Evolutionary conservation across 1,140 invertebrate genomes (phyloP).

Genomic region (Caenorhabditis brenneri): DNA sequence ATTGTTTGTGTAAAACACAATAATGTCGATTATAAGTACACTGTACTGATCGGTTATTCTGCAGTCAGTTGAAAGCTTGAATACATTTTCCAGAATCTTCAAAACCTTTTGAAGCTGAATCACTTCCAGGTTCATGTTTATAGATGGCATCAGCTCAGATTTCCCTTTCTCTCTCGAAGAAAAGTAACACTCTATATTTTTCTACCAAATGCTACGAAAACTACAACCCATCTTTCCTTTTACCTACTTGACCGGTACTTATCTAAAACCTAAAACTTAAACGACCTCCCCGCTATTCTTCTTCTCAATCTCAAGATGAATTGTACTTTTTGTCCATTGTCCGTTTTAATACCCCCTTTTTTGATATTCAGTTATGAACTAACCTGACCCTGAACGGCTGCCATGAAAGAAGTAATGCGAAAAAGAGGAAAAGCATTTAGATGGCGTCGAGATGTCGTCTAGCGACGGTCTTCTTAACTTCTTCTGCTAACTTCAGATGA

Average conservation of each 20-base stretch:
- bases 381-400: conserved; percentile 34
- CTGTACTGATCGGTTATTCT: no score
- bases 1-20: no score
- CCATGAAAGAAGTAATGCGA: conserved; percentile 19
- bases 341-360: neutral
- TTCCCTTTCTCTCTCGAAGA: no score
- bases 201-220: neutral
- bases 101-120: no score
- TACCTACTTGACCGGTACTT: neutral
- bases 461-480: neutral
- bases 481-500: neutral
- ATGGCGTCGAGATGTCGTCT: neutral
- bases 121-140: no score
- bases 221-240: neutral
- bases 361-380: neutral
- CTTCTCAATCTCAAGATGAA: no score
- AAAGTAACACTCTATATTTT: no score
- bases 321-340: no score
- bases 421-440: conserved; percentile 20
- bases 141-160: no score
- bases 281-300: neutral
- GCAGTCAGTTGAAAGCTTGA: no score
- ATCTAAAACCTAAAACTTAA: neutral
- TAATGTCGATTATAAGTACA: no score
- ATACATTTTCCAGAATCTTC: no score